These are phyloP conservation scores for Bombycilla garrulus DNA, from an alignment of 2,113 vertebrate genomes.

Conservation along the genomic window DNA sequence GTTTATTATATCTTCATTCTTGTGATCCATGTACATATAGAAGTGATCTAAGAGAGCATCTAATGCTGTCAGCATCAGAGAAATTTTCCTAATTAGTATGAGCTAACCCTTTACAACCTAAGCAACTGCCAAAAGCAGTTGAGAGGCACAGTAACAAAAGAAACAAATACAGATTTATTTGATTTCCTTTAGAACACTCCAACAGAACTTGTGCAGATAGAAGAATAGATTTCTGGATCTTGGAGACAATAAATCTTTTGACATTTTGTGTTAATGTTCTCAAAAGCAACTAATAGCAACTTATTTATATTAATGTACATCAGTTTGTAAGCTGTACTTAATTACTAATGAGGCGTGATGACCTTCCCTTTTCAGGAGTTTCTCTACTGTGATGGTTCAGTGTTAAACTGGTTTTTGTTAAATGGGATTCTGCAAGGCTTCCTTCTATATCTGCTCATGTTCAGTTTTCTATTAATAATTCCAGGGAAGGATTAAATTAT, in stretches of 20 bases:
- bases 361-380: background rate
- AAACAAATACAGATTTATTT: background rate
- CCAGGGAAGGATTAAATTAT: background rate
- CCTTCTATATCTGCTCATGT: background rate
- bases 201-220: background rate
- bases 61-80: background rate
- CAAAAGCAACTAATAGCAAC: background rate
- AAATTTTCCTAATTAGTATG: background rate
- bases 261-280: background rate
- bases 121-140: background rate
- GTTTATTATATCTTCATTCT: background rate
- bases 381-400: background rate
- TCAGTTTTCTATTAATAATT: slow-evolving; percentile 14
- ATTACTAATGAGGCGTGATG: background rate
- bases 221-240: background rate
- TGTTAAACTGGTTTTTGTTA: background rate
- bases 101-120: background rate
- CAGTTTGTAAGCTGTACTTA: background rate
- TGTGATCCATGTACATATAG: background rate
- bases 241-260: background rate
- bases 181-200: background rate
- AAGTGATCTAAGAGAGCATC: background rate
- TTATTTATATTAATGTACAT: background rate
- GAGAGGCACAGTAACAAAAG: background rate
- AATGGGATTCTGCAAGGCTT: background rate